Conservation (phyloP, 2,113 vertebrate species). For the Micromys minutus region DNA sequence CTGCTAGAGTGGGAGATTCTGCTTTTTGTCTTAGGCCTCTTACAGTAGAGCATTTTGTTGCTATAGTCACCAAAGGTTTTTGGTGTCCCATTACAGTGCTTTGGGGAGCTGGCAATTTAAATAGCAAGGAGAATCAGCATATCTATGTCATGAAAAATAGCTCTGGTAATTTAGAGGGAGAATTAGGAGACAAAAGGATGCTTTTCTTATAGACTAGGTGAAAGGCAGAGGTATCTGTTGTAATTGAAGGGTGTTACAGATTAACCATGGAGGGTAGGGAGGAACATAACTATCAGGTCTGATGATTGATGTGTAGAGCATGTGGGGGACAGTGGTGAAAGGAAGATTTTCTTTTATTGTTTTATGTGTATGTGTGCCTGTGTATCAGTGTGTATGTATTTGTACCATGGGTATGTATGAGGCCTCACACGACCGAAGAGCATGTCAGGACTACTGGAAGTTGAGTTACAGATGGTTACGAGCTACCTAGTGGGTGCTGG, state of each 20-base stretch:
- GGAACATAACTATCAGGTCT: background rate
- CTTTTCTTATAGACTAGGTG: background rate
- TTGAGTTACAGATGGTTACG: background rate
- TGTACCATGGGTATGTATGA: background rate
- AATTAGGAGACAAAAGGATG: background rate
- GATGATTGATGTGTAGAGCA: background rate
- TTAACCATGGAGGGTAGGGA: background rate
- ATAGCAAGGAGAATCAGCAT: background rate
- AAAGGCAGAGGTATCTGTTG: background rate
- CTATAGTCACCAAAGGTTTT: background rate
- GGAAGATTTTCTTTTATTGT: background rate
- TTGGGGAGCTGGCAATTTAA: background rate
- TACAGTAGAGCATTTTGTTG: background rate
- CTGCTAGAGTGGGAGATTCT: background rate
- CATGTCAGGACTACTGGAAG: background rate
- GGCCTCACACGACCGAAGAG: background rate
- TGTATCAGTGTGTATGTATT: background rate
- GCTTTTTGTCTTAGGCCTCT: background rate
- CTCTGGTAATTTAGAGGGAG: background rate
- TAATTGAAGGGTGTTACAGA: background rate
- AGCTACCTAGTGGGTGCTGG: background rate
- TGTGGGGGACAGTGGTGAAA: background rate
- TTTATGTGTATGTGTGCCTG: background rate
- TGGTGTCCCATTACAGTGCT: background rate
- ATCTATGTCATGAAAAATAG: background rate